Base-by-base conservation (phyloP, 2,888 invertebrate species). In the Masnerella sp. region DNA sequence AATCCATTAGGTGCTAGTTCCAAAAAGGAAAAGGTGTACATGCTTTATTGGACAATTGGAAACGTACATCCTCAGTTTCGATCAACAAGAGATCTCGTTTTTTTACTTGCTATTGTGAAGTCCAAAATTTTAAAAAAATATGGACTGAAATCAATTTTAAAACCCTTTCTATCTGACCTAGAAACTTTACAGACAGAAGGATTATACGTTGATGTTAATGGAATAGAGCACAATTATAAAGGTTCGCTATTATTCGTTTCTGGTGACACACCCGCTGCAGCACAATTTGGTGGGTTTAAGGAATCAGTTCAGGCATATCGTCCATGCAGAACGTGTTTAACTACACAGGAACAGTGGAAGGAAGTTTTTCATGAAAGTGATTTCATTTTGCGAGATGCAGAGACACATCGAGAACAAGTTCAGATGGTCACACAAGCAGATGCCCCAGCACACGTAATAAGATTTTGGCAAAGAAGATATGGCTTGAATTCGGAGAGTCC, bases 231-330 rank as follows among this genome's bases (percentile, higher is more conserved):
- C 47, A 67, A 62, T 40, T 34, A 7, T 14, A 34, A 14, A 34
- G 34, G 40, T 17, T 40, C 40, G 1, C 9, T 40, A n/a, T 11
- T 40, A 18, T 40, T 40, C 12, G 3, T n/a, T 9, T 15, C 40
- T 18, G 18, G 17, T 7, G 38, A 38, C 9, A 38, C 38, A 15
- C 38, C 38, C 15, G 43, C 43, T 20, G 20, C 43, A 22, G 43
- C 43, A 22, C 22, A 43, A 25, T 11, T 76, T 5, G 78, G 72
- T 36, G 77, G 78, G 2, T 78, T 75, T 34, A 75, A 76, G 54
- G 67, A 75, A 42, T 77, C 76, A 11, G 34, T 34, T 2, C 40
- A 72, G n/a, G 77, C 75, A 2, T 45, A 75, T 64, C 69, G 75
- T 4, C 62, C 51, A 9, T 78, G 77, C 54, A 67, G 74, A 22